phyloP scores from a whole-genome alignment of 2,113 vertebrate species.

The Anguilla rostrata region DNA sequence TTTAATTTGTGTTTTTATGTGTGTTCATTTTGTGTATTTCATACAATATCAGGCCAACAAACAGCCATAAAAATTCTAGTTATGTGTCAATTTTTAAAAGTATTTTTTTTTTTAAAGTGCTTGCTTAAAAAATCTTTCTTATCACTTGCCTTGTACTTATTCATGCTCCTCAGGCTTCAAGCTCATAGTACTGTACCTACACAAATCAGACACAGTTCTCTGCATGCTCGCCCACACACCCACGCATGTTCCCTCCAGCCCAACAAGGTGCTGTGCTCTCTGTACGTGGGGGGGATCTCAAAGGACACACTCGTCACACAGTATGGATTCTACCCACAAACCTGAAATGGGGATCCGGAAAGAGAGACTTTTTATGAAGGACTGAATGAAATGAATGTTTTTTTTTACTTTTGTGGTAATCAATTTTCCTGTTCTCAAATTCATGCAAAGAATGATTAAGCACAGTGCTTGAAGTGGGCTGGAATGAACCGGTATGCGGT shows the following conservation, averaged over 20 bases:
- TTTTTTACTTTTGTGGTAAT: slow-evolving; percentile 31
- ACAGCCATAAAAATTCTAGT: no score
- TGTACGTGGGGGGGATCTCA: background rate
- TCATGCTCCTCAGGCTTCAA: background rate
- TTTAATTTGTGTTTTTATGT: background rate
- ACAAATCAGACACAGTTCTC: background rate
- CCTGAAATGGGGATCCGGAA: slow-evolving; percentile 42
- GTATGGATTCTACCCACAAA: background rate
- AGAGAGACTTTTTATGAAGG: slow-evolving; percentile 54
- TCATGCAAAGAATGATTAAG: slow-evolving; percentile 13
- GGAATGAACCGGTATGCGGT: background rate
- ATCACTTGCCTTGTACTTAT: background rate
- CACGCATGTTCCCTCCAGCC: background rate
- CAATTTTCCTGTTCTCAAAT: slow-evolving; percentile 11
- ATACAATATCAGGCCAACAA: no score
- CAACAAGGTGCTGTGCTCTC: background rate
- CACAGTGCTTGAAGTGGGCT: slow-evolving; percentile 15
- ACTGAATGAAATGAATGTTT: slow-evolving; percentile 47
- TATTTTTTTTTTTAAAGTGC: background rate
- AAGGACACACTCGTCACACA: background rate
- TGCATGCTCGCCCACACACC: background rate
- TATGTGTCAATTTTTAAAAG: background rate
- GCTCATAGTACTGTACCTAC: background rate
- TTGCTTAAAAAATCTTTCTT: background rate
- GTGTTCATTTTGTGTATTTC: background rate